Evolutionary conservation across 2,888 invertebrate species (phyloP), one percentile per base, ranked within the genome.

Genomic region (Pantelozetes paolii): DNA sequence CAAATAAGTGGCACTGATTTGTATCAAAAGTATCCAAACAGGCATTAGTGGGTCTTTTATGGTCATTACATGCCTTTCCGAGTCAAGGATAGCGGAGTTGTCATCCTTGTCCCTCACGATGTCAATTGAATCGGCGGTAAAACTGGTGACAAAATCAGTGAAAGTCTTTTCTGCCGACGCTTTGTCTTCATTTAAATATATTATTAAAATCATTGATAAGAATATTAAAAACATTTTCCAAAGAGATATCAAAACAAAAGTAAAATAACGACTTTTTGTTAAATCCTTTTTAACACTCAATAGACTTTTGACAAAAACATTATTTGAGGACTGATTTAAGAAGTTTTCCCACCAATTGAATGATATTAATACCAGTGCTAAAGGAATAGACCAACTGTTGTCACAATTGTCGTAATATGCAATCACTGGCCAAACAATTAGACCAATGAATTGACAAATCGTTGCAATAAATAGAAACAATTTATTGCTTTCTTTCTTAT

Each of bases 1-100:
- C 8, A 84, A 72, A n/a, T 82, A 79, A 0, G 81, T 81, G 6
- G 82, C 79, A 15, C 1, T 15, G 11, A 74, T 36, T n/a, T 74
- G 74, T 9, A 54, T 30, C 20, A 74, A 5, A 11, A 74, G 45
- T 13, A 71, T 23, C 57, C 54, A 71, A n/a, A 74, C 32, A 0
- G 74, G 74, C 26, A 70, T 57, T 15, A 70, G 48, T 1, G 74
- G 36, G 18, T 40, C 42, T 1, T 23, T 18, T 2, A 74, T 70
- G 20, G 45, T 32, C 42, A 74, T 70, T 1, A n/a, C 18, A 57
- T 74, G 74, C 5, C 1, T n/a, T 1, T 74, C 71, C 18, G 28
- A 26, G n/a, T 74, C 74, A 26, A 70, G 26, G 30, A 54, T 1
- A 8, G 20, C 23, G 5, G 30, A n/a, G 15, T 54, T 23, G 8